Evolutionary conservation across 2,113 vertebrate species (phyloP), one percentile per base, ranked within the genome.

Genomic region (Ptilonorhynchus violaceus): DNA sequence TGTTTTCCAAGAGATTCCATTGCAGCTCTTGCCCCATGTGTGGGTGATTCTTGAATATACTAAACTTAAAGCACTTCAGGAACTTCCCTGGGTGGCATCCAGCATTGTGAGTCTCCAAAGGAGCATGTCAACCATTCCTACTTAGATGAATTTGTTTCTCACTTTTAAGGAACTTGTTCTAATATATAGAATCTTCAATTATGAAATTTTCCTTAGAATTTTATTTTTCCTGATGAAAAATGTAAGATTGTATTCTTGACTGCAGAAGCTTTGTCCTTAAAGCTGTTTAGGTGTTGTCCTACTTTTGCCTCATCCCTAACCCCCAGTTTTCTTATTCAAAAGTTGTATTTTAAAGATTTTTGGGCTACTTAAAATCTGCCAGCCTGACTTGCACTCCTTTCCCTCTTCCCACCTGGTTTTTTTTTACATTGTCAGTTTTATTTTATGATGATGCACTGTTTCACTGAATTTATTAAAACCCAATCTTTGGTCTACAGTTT

Each of bases 11-110:
- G 56, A 52, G 10, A 35, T 60, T 59, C 79, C 13, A 9, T 44
- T 76, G 44, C 6, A 20, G 13, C 37, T 55, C 18, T 56, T 44
- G 4, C 58, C 49, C 12, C 2, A 0, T 1, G 0, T 58, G 22
- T 11, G 8, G 25, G 33, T 31, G 27, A 31, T 46, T 62, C 0
- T 0, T 56, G 58, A 59, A n/a, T 47, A 52, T 6, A 33, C 17
- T 49, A 67, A 88, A 15, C 5, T 17, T 7, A 3, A 31, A 28
- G 2, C 67, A 17, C 30, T 88, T 94, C 23, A 64, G 18, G 35
- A 83, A 41, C 33, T 59, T 75, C 37, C 23, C 22, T 58, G 28
- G 8, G 4, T 63, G 46, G 7, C 15, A 79, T 79, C 18, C 37
- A 68, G 41, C 19, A 11, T 14, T 76, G 27, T 25, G 23, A 68